Evolutionary conservation across 2,888 invertebrate species (phyloP), one percentile per base, ranked within the genome.

Genomic region (Coecobrya sp.): DNA sequence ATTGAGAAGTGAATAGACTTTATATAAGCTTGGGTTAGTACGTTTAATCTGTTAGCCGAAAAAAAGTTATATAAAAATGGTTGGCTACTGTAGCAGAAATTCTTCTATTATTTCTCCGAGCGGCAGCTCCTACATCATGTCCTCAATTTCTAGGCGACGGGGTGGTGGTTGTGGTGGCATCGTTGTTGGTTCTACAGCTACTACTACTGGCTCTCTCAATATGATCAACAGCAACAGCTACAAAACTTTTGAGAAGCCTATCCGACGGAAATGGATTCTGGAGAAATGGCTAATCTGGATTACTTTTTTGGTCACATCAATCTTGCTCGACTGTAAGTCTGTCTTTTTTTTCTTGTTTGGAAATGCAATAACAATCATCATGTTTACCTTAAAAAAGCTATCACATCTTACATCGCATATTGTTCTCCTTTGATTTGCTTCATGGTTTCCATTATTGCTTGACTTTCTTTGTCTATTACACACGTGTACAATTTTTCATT

Each of bases 201-300:
- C 30, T 30, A 1, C n/a, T n/a, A 10, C 8, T 11, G 0, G 25
- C 22, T 22, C n/a, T n/a, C n/a, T 65, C 65, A 65, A 65, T 19
- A 76, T 13, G 19, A 76, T 2, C 45, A 45, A 19, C 73, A 65
- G 8, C 73, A 81, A 2, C 81, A 81, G 10, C 84, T 65, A 65
- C 62, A 42, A 65, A 62, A 84, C 11, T 62, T 30, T 36, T 62
- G 62, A 84, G 62, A 85, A 68, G 68, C 65, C 81, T 19, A 16
- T 88, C 30, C 88, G 89, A 84, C 84, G 89, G 73, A 89, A 89
- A 89, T 89, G 84, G 84, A 30, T 85, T 84, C 84, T 70, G 16
- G 89, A 89, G 84, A 89, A 89, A 84, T 89, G 89, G 89, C 65
- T 85, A 84, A 89, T 89, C 82, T 84, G 89, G 84, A 89, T 84